A percentile compares a stretch with the other conserved stretches of the same genome.
Conservation (phyloP, 2,888 invertebrate genomes). For the Trichopoda pennipes region DNA sequence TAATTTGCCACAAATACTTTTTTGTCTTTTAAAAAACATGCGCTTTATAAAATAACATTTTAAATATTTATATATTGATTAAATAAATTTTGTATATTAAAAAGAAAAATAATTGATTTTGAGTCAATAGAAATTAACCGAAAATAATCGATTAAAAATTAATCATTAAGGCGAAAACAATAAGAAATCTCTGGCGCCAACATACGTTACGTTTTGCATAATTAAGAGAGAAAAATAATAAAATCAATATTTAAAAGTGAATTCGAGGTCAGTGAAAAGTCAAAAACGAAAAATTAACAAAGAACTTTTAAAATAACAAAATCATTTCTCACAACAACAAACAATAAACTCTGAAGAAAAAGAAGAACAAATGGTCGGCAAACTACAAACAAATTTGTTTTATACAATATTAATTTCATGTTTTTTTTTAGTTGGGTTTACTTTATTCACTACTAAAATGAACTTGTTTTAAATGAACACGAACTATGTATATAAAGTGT, state of each 20-base stretch:
- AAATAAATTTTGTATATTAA: slow-evolving; percentile 55
- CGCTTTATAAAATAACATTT: too few relatives aligned
- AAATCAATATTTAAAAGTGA: slow-evolving; percentile 54
- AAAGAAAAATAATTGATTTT: slow-evolving; percentile 71
- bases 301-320: slow-evolving; percentile 39
- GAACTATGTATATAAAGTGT: slow-evolving; percentile 61
- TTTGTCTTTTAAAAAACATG: too few relatives aligned
- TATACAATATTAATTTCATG: slow-evolving; percentile 54
- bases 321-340: slow-evolving; percentile 54
- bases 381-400: slow-evolving; percentile 58
- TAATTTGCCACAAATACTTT: too few relatives aligned
- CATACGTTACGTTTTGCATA: slow-evolving; percentile 71
- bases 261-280: slow-evolving; percentile 48
- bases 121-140: slow-evolving; percentile 71
- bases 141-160: slow-evolving; percentile 69
- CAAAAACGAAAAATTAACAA: slow-evolving; percentile 46
- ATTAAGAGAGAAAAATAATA: slow-evolving; percentile 67
- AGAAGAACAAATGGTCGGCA: slow-evolving; percentile 50
- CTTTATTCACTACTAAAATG: slow-evolving; percentile 58
- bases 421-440: slow-evolving; percentile 36
- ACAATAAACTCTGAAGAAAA: slow-evolving; percentile 28
- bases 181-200: slow-evolving; percentile 70
- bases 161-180: slow-evolving; percentile 55
- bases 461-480: slow-evolving; percentile 61
- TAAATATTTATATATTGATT: not conserved